Percentiles rank a stretch among this genome's conserved stretches.
These are phyloP conservation scores for Calameuta filiformis DNA, from an alignment of 2,888 invertebrate species.

Conservation along the genomic window DNA sequence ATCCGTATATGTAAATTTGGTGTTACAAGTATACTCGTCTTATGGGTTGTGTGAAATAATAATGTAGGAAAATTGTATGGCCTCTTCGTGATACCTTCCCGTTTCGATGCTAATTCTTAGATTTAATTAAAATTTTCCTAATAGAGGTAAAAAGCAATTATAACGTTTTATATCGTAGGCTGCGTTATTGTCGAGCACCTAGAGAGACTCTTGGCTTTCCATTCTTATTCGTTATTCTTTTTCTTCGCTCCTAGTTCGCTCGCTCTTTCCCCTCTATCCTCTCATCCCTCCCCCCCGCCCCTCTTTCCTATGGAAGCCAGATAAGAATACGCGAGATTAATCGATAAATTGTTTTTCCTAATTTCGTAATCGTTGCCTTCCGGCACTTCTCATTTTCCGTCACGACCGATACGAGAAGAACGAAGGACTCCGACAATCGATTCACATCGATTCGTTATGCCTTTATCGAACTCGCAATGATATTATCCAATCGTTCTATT, in stretches of 20 bases:
- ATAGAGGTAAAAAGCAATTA: conserved; percentile 58
- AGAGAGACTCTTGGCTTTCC: conserved; percentile 9
- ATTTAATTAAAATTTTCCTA: conserved; percentile 57
- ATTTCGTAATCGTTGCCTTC: conserved; percentile 50
- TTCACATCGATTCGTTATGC: too few species aligned
- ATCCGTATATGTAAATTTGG: not conserved
- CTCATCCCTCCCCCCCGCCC: not conserved
- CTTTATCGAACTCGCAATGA: too few species aligned
- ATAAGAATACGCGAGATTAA: conserved; percentile 42
- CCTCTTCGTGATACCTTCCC: not conserved
- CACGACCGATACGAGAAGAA: too few species aligned
- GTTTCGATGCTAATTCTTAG: conserved; percentile 39
- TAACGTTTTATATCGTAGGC: conserved; percentile 55
- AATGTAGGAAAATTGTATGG: not conserved
- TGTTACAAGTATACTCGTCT: not conserved
- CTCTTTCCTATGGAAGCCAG: not conserved
- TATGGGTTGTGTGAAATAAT: not conserved
- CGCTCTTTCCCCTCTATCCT: too few species aligned
- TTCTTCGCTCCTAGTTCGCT: not conserved
- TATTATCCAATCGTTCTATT: too few species aligned
- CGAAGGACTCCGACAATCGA: not conserved
- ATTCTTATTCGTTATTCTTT: not conserved
- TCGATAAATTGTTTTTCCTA: conserved; percentile 56
- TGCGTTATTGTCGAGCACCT: conserved; percentile 31
- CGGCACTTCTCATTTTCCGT: not conserved